Evolutionary conservation across 2,113 vertebrate genomes (phyloP).

Genomic region (Tragulus kanchil): DNA sequence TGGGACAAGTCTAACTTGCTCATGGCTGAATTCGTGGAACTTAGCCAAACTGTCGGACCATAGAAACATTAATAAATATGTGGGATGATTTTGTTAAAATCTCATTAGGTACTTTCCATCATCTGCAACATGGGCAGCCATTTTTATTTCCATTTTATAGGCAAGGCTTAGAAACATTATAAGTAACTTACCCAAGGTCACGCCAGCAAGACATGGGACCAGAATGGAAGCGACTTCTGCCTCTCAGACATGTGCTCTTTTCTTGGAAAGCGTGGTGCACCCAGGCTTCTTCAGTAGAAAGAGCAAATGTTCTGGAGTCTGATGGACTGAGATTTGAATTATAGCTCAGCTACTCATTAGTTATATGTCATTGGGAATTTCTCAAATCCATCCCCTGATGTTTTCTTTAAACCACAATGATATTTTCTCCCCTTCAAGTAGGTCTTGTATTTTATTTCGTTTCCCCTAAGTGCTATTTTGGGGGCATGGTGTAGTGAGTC

Average conservation of each 20-base stretch:
- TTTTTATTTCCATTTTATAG: slow-evolving; percentile 39
- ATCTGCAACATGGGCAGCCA: background rate
- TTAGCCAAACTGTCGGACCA: background rate
- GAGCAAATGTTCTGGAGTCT: background rate
- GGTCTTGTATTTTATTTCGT: slow-evolving; percentile 65
- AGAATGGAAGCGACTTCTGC: background rate
- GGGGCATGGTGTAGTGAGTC: slow-evolving; percentile 47
- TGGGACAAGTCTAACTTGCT: background rate
- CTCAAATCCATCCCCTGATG: slow-evolving; percentile 50
- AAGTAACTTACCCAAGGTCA: slow-evolving; percentile 10
- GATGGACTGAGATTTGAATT: slow-evolving; percentile 6
- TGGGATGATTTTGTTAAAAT: background rate
- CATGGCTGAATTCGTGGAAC: background rate
- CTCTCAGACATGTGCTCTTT: background rate
- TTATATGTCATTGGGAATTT: slow-evolving; percentile 68
- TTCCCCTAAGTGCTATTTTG: slow-evolving; percentile 65
- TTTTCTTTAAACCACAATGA: slow-evolving; percentile 73
- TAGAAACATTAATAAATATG: background rate
- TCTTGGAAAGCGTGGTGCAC: background rate
- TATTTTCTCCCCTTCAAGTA: slow-evolving; percentile 68
- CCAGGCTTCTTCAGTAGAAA: background rate
- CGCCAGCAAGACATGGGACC: background rate
- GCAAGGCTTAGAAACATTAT: slow-evolving; percentile 3
- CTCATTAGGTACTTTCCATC: background rate
- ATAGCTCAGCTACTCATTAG: slow-evolving; percentile 54